Conservation (phyloP, 2,113 vertebrate species). For the Macaca mulatta region DNA sequence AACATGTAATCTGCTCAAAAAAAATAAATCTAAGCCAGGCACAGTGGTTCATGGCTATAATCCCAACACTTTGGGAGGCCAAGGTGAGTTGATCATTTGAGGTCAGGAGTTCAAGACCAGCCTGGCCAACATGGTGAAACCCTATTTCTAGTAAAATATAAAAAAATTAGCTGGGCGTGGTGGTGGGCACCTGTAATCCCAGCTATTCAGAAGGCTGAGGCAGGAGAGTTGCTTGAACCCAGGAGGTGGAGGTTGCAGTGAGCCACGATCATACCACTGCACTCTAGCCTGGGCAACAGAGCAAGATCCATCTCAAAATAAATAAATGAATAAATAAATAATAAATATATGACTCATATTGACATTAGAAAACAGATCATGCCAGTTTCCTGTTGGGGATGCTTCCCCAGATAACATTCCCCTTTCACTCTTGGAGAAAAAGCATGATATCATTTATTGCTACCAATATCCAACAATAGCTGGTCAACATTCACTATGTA, state of each 20-base stretch:
- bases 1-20: neutral
- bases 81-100: no score
- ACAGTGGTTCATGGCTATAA: no score
- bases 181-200: neutral
- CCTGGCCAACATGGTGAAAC: no score
- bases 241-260: no score
- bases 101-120: no score
- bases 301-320: no score
- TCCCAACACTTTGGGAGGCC: no score
- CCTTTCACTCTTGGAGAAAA: neutral
- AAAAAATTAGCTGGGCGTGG: neutral
- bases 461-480: neutral
- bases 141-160: no score
- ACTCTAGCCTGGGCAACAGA: no score
- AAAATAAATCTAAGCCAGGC: neutral
- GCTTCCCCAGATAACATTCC: neutral
- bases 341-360: neutral
- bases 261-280: no score
- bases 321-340: neutral
- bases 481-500: neutral
- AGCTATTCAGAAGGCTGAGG: neutral
- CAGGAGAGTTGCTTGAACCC: no score
- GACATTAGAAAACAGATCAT: constrained; percentile 4
- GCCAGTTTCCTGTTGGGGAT: neutral
- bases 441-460: neutral